phyloP scores from a whole-genome alignment of 2,797 vertebrate species.

The Tiaroga cobitis region DNA sequence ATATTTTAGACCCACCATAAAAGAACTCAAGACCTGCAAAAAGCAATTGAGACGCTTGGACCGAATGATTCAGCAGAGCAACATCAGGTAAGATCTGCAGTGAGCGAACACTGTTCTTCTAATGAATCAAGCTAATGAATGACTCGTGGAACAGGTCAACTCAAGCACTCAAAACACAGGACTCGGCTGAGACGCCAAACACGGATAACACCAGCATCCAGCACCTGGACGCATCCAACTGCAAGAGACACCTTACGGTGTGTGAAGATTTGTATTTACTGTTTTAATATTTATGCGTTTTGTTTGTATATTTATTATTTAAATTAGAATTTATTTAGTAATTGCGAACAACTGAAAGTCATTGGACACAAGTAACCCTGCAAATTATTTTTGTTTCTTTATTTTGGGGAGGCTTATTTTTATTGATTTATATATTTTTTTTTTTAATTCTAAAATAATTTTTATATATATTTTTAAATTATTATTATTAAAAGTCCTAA shows the following conservation, averaged over 20 bases:
- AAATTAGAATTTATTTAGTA: neutral
- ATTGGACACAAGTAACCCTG: neutral
- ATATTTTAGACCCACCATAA: conserved; percentile 75
- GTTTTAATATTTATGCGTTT: neutral
- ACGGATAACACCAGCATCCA: conserved; percentile 37
- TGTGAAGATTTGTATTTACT: neutral
- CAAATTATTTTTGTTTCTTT: neutral
- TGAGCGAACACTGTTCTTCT: neutral
- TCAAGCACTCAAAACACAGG: conserved; percentile 3
- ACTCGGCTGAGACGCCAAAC: conserved; percentile 46
- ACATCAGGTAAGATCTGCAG: conserved; percentile 50
- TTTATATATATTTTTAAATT: neutral
- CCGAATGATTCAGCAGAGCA: conserved; percentile 73
- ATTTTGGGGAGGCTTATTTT: neutral
- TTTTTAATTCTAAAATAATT: neutral
- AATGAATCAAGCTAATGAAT: neutral
- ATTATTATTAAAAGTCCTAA: neutral
- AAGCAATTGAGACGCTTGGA: conserved; percentile 83
- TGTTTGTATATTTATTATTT: neutral
- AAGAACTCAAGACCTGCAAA: conserved; percentile 84
- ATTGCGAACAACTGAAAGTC: neutral
- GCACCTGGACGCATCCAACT: conserved; percentile 61
- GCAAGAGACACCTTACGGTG: conserved; percentile 77
- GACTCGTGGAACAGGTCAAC: conserved; percentile 14
- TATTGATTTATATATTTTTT: neutral